Base-by-base conservation (phyloP, 2,888 invertebrate genomes). In the Notodonta dromedarius region DNA sequence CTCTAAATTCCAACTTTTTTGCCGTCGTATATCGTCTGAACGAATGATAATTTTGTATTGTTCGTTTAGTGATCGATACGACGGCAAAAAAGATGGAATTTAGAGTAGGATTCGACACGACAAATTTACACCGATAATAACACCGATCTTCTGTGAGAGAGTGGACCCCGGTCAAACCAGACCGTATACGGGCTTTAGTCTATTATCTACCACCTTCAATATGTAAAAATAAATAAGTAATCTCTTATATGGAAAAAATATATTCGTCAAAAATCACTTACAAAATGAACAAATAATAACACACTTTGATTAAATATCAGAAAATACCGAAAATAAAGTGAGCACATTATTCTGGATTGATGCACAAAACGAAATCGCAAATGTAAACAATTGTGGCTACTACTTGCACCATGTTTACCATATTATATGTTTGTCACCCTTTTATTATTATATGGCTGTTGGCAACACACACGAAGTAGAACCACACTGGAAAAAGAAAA, bases 401-500 rank as follows among this genome's bases (percentile, higher is more conserved):
- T 42, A 42, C 12, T 12, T 11, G 42, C 0, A 11, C 42, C 50
- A 16, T 13, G 1, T 16, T 7, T 50, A n/a, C 8, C 42, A 42
- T n/a, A 24, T 24, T 24, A 24, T 24, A 24, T 24, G 24, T 24
- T 24, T 1, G 6, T 53, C 40, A 55, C 9, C 63, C 56, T 51
- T 73, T 70, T 5, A 77, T 4, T 0, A 82, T 78, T 0, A 82
- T 78, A 53, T 79, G 84, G 60, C 82, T 86, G 62, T 85, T 87
- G 5, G 78, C 83, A 8, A 87, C 83, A 4, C 63, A 58, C 13
- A 84, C 68, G 66, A 84, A 87, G 66, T 88, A 87, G n/a, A 80
- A 63, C 87, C 86, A 87, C 35, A 80, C 88, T 88, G 85, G 53
- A 86, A 50, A 50, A 50, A 50, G n/a, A 50, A 50, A 50, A 50